Evolutionary conservation across 2,888 invertebrate genomes (phyloP), one percentile per base, ranked within the genome.

Genomic region (Dysmachus trigonus): DNA sequence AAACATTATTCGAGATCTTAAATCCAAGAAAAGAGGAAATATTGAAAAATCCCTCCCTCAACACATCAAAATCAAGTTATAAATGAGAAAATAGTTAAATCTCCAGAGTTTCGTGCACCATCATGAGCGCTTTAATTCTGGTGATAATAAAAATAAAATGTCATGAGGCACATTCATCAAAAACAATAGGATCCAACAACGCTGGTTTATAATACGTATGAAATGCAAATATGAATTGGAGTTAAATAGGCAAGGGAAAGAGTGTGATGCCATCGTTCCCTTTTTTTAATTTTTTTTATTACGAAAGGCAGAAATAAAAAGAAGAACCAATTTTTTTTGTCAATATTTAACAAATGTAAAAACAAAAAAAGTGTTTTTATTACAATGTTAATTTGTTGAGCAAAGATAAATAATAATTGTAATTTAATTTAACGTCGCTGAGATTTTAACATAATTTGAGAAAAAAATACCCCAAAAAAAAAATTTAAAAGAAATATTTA

Each of bases 311-410:
- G 62, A 62, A 22, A 62, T 27, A 62, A 27, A 62, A 62, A 62
- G 62, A 62, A 62, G 62, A 27, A 62, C 2, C 1, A 62, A 5
- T 51, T 62, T 27, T n/a, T 62, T 62, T 62, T 62, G 62, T 41
- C 83, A 83, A 83, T 83, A 83, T 83, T 83, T 82, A 82, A 82
- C 53, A 82, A 41, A 31, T 71, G 71, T 83, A 83, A 72, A 72
- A 83, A 83, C 83, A 83, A 83, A 33, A n/a, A 33, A 18, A n/a
- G n/a, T 41, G 83, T 83, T 83, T 83, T 72, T 83, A 83, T 83
- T 83, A 30, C 83, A 72, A 72, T 72, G 83, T 83, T 83, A 41
- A 83, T 83, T 83, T 83, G 83, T 83, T 83, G 83, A 83, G 10
- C 62, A 62, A 62, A 62, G 31, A 27, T 27, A 35, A 22, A 62